Conservation (phyloP, 2,797 vertebrate species). For the Ptychobarbus kaznakovi region DNA sequence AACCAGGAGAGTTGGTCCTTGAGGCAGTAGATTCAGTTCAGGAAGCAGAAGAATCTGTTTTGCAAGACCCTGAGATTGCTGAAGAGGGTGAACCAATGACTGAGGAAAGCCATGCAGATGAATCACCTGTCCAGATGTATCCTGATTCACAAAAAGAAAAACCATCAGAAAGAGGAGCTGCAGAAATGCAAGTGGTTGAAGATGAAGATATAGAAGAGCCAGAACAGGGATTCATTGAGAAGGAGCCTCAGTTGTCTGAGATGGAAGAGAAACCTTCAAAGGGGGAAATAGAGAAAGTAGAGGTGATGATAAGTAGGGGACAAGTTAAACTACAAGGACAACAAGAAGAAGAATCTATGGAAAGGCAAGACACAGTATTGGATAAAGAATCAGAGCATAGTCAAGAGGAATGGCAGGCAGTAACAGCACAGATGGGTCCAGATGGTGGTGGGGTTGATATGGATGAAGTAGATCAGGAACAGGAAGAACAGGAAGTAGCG, state of each 20-base stretch:
- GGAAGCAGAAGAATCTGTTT: slow-evolving; percentile 21
- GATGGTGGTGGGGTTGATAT: slow-evolving; percentile 37
- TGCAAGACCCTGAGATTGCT: background rate
- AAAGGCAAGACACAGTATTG: slow-evolving; percentile 39
- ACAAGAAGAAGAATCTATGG: slow-evolving; percentile 30
- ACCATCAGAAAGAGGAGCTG: slow-evolving; percentile 37
- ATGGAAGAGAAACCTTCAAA: slow-evolving; percentile 6
- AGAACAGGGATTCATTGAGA: slow-evolving; percentile 31
- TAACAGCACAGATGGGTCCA: slow-evolving; percentile 16
- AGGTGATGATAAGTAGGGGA: slow-evolving; percentile 50
- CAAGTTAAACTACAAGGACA: slow-evolving; percentile 34
- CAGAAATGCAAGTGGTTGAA: slow-evolving; percentile 37
- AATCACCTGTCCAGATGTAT: slow-evolving; percentile 23
- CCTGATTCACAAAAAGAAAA: slow-evolving; percentile 3
- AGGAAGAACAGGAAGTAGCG: slow-evolving; percentile 43
- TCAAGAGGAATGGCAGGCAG: slow-evolving; percentile 32
- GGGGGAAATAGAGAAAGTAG: slow-evolving; percentile 45
- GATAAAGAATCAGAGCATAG: slow-evolving; percentile 25
- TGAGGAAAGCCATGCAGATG: background rate
- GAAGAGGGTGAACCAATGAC: slow-evolving; percentile 2
- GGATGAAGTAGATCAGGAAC: slow-evolving; percentile 46
- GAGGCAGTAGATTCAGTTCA: slow-evolving; percentile 23
- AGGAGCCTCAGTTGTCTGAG: slow-evolving; percentile 19
- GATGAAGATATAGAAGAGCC: slow-evolving; percentile 44
- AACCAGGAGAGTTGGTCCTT: background rate